These are phyloP conservation scores for Ormyrus pomaceus DNA, from an alignment of 2,888 invertebrate species.

Conservation along the genomic window DNA sequence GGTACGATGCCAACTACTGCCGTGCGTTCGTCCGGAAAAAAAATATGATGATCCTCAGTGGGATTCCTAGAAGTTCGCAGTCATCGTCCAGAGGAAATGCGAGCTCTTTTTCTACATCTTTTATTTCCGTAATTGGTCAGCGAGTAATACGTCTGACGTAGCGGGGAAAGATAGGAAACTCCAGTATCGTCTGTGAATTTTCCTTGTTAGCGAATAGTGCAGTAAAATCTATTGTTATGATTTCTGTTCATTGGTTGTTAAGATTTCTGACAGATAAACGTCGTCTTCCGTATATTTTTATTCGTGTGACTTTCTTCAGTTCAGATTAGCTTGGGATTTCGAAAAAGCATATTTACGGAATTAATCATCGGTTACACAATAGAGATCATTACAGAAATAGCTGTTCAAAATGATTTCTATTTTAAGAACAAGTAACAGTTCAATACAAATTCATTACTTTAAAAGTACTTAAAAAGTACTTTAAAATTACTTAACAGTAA, in stretches of 20 bases:
- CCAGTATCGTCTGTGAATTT: background rate
- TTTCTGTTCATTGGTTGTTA: background rate
- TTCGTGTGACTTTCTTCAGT: no score
- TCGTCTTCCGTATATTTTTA: background rate
- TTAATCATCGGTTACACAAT: no score
- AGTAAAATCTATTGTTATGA: background rate
- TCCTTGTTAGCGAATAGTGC: constrained; percentile 16
- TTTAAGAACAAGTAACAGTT: background rate
- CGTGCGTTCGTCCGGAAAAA: constrained; percentile 9
- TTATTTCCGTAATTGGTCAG: constrained; percentile 23
- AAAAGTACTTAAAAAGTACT: no score
- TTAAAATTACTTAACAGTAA: no score
- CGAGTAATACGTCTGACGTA: constrained; percentile 20
- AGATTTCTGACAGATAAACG: background rate
- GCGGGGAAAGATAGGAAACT: constrained; percentile 7
- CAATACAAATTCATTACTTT: no score
- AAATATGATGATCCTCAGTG: constrained; percentile 20
- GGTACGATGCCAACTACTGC: constrained; percentile 9
- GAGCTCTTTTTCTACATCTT: constrained; percentile 6
- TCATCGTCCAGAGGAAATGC: constrained; percentile 24
- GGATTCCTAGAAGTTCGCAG: constrained; percentile 28
- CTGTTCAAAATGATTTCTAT: background rate
- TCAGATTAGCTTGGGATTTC: no score
- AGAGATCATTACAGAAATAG: no score
- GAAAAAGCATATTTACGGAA: no score